Percentiles rank a stretch among this genome's conserved stretches.
These are phyloP conservation scores for Todus mexicanus DNA, from an alignment of 2,797 vertebrate species.

Conservation along the genomic window DNA sequence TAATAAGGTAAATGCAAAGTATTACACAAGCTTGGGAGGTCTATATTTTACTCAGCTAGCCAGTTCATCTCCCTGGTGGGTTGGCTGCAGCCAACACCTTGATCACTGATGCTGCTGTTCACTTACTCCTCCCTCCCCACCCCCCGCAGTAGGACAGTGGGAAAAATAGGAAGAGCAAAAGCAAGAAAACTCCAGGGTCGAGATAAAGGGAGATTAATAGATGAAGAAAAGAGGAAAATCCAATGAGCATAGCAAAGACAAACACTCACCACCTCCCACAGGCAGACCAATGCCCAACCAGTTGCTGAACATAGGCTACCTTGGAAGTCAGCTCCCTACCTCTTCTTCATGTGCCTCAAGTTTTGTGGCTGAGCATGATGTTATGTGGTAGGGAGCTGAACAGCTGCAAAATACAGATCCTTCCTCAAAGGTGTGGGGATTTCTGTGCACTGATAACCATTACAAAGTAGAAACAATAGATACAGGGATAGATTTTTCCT, in stretches of 20 bases:
- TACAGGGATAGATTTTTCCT: background rate
- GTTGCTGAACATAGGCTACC: background rate
- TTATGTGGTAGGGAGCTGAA: background rate
- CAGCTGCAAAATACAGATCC: background rate
- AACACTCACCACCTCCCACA: background rate
- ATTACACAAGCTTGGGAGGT: background rate
- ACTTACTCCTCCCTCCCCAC: background rate
- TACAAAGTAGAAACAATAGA: background rate
- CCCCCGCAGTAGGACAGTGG: background rate
- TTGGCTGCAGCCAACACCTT: background rate
- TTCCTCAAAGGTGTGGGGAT: background rate
- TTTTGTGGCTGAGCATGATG: background rate
- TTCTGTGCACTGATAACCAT: background rate
- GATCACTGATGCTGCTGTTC: background rate
- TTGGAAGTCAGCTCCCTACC: background rate
- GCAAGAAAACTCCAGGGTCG: background rate
- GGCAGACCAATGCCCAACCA: background rate
- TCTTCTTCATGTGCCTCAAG: background rate
- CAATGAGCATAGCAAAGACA: background rate
- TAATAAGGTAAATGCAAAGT: background rate
- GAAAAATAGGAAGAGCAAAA: background rate
- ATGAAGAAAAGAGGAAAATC: background rate
- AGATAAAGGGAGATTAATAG: background rate
- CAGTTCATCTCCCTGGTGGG: background rate
- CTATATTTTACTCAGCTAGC: background rate